phyloP scores from a whole-genome alignment of 2,888 invertebrate genomes.

The Diloba caeruleocephala region DNA sequence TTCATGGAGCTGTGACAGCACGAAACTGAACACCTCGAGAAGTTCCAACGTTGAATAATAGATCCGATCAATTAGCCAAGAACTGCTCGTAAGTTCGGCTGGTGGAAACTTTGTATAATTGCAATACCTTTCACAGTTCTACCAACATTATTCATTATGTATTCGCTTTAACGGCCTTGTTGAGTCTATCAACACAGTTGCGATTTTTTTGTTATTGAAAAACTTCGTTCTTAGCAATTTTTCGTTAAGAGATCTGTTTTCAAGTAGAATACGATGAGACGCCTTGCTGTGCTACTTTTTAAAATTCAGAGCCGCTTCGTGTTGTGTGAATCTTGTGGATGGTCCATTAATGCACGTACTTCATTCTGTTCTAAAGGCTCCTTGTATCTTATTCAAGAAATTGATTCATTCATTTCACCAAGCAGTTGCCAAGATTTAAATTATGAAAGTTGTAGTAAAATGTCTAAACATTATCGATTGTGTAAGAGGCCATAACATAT shows the following conservation, averaged over 20 bases:
- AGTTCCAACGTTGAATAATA: slow-evolving; percentile 77
- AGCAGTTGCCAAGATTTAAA: too few species aligned
- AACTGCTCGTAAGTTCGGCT: slow-evolving; percentile 64
- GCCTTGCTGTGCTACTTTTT: neutral
- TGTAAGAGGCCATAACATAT: too few species aligned
- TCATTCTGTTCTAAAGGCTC: too few species aligned
- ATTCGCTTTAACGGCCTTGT: slow-evolving; percentile 57
- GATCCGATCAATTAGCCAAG: slow-evolving; percentile 78
- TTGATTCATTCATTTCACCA: too few species aligned
- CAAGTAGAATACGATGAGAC: too few species aligned
- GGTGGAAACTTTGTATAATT: slow-evolving; percentile 71
- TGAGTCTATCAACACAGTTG: slow-evolving; percentile 27
- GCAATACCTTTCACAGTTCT: slow-evolving; percentile 68
- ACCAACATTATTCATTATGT: slow-evolving; percentile 65
- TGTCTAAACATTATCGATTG: too few species aligned
- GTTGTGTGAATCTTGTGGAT: too few species aligned
- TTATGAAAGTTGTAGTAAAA: too few species aligned
- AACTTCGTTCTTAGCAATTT: slow-evolving; percentile 3
- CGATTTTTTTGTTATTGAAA: slow-evolving; percentile 9
- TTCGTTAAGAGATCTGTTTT: neutral
- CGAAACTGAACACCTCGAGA: slow-evolving; percentile 60
- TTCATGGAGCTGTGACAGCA: slow-evolving; percentile 60
- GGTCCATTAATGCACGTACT: too few species aligned
- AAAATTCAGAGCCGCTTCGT: too few species aligned
- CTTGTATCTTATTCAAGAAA: too few species aligned